A percentile compares a stretch with the other conserved stretches of the same genome.
Evolutionary conservation across 2,797 vertebrate species (phyloP).

Genomic region (Phalloptychus januarius): DNA sequence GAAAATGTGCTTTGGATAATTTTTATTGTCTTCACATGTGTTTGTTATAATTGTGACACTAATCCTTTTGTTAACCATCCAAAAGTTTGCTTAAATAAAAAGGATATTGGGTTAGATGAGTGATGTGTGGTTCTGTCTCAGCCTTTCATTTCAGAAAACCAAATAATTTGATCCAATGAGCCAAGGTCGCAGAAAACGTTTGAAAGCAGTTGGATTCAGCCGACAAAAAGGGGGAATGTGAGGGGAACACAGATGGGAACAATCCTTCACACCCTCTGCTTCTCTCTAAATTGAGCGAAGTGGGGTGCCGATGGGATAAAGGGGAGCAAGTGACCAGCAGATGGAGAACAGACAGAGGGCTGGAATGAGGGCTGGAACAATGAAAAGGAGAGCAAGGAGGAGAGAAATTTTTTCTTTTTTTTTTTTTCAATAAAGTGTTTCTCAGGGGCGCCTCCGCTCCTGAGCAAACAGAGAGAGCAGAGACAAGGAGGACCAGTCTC

Average conservation of each 20-base stretch:
- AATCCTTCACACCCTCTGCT: conserved; percentile 39
- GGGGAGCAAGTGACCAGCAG: conserved; percentile 44
- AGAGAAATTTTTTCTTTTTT: conserved; percentile 28
- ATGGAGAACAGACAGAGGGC: conserved; percentile 38
- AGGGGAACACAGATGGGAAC: conserved; percentile 58
- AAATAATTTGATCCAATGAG: neutral
- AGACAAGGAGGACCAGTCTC: conserved; percentile 64
- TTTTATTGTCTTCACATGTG: neutral
- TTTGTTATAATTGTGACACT: neutral
- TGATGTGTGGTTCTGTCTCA: neutral
- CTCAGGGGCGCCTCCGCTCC: conserved; percentile 64
- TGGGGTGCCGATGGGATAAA: conserved; percentile 49
- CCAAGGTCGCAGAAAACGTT: neutral
- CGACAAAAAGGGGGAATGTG: conserved; percentile 2
- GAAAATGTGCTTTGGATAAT: neutral
- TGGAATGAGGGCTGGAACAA: conserved; percentile 62
- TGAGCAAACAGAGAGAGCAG: conserved; percentile 53
- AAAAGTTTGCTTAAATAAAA: neutral
- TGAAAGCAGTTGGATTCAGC: conserved; percentile 11
- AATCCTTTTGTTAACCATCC: neutral
- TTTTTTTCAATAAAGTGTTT: conserved; percentile 62
- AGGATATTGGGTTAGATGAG: neutral
- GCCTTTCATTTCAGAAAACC: neutral
- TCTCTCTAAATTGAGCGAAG: conserved; percentile 35
- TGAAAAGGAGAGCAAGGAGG: conserved; percentile 38